Base-by-base conservation (phyloP, 2,113 vertebrate genomes). In the Ramphastos sulfuratus region DNA sequence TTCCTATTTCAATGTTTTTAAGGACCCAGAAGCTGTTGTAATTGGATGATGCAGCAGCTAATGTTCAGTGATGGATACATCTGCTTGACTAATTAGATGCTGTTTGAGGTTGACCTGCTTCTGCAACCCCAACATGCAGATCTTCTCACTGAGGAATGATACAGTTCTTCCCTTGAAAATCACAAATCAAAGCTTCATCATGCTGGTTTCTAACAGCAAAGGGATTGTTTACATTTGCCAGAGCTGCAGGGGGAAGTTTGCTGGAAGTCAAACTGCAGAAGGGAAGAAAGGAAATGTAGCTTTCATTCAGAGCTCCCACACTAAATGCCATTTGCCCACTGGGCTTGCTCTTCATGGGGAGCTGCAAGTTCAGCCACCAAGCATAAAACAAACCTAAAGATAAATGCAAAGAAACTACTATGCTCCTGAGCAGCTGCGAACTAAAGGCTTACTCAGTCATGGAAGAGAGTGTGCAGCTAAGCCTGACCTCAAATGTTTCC, bases 181-280 rank as follows among this genome's bases (percentile, higher is more conserved):
- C 89, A 93, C 92, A 87, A 92, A 95, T 79, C 87, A 96, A 95
- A 96, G 82, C 83, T 69, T 71, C 55, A 77, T 66, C 91, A 18
- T 52, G 71, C 82, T 92, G 87, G 8, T 55, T 94, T 86, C 91
- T 60, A 82, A 50, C 71, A 91, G 76, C 33, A 31, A 82, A 93
- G 37, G 28, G 64, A 56, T 84, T 90, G 89, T 96, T 93, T 95
- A 19, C 86, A 6, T 79, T 95, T 93, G 92, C 80, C 82, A 85
- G 91, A 96, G 89, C 85, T 92, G 82, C 82, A 78, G 72, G 82
- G 82, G 73, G 55, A 96, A 55, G 23, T 86, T 92, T 95, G 75
- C 85, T 93, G 76, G 76, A 77, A 72, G 69, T 84, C 82, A 54
- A 74, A 59, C 79, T 75, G n/a, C 55, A 78, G 79, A 85, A 61